phyloP scores from a whole-genome alignment of 2,888 invertebrate genomes.

The Conops quadrifasciatus region DNA sequence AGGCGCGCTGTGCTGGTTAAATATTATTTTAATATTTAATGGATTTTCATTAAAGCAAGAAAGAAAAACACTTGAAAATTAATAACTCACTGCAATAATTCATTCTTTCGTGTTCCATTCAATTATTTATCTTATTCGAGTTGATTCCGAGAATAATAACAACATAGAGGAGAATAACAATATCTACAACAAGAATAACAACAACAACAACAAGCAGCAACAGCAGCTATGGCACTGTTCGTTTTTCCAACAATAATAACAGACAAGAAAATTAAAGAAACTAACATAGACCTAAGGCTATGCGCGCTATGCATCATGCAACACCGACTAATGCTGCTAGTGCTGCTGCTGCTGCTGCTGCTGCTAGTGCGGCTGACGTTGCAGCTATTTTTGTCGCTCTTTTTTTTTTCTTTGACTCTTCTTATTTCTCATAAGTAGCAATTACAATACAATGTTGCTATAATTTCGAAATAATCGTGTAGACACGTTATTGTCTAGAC shows the following conservation, averaged over 20 bases:
- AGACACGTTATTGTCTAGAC: conserved; percentile 4
- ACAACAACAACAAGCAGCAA: background rate
- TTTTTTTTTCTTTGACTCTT: background rate
- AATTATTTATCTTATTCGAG: background rate
- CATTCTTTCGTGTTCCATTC: background rate
- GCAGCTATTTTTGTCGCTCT: background rate
- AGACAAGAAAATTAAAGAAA: too few species aligned
- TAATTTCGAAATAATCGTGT: conserved; percentile 7
- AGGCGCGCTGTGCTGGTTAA: background rate
- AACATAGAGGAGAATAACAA: background rate
- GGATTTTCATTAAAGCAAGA: background rate
- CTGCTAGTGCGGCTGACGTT: background rate
- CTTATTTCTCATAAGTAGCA: background rate
- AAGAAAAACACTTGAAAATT: background rate
- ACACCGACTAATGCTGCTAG: background rate
- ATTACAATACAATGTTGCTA: background rate
- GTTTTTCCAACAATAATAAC: too few species aligned
- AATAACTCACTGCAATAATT: conserved; percentile 1
- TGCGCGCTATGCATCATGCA: too few species aligned
- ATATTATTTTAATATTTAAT: background rate
- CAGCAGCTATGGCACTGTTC: background rate
- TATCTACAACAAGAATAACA: too few species aligned
- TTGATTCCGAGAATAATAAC: background rate
- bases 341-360: background rate
- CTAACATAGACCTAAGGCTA: too few species aligned